phyloP scores from a whole-genome alignment of 2,797 vertebrate species.

The Falco rusticolus region DNA sequence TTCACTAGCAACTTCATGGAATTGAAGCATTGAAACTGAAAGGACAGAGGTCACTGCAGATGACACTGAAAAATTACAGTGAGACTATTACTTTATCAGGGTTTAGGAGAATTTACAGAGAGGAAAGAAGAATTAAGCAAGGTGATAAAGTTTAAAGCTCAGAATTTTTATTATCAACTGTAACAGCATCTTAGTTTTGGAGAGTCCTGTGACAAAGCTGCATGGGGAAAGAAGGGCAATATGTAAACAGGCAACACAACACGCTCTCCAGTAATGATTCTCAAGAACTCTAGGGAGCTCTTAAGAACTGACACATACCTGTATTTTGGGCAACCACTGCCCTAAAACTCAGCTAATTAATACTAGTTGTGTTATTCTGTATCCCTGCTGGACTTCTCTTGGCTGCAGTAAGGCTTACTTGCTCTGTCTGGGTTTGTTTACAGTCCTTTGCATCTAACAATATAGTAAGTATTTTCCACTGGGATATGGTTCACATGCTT shows the following conservation, averaged over 20 bases:
- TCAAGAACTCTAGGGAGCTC: background rate
- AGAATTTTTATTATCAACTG: background rate
- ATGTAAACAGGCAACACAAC: background rate
- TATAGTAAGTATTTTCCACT: background rate
- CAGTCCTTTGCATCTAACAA: background rate
- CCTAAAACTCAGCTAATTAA: background rate
- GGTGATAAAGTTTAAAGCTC: background rate
- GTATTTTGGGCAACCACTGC: background rate
- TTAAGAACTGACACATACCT: background rate
- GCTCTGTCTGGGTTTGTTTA: background rate
- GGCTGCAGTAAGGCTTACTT: background rate
- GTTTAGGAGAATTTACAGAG: background rate
- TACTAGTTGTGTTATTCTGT: background rate
- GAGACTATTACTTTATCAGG: background rate
- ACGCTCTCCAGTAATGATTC: background rate
- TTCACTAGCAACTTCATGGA: background rate
- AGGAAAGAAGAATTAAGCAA: background rate
- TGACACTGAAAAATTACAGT: background rate
- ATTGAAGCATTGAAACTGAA: background rate
- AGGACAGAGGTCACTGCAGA: background rate
- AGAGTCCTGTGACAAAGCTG: background rate
- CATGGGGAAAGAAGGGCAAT: background rate
- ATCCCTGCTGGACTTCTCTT: background rate
- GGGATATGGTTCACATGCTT: background rate
- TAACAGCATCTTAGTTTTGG: background rate